Evolutionary conservation across 2,888 invertebrate species (phyloP).

Genomic region (Matsumyia berberina): DNA sequence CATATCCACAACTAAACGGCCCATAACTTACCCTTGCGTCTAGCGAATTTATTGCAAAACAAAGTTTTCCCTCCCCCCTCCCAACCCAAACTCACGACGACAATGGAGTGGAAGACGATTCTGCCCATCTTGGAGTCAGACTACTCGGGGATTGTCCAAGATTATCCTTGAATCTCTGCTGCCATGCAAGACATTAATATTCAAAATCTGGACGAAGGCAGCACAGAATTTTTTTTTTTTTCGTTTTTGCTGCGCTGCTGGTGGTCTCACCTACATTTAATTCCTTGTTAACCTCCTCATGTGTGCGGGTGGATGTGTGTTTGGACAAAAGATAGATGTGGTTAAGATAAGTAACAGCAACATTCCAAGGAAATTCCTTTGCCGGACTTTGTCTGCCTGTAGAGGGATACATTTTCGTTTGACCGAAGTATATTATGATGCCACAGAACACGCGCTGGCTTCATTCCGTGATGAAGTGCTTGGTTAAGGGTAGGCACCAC

Average conservation of each 20-base stretch:
- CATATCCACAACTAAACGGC: constrained; percentile 55
- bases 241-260: constrained; percentile 10
- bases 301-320: constrained; percentile 21
- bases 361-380: constrained; percentile 68
- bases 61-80: constrained; percentile 21
- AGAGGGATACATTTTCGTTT: constrained; percentile 54
- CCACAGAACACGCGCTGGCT: constrained; percentile 60
- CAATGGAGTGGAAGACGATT: constrained; percentile 1
- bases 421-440: constrained; percentile 64
- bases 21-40: constrained; percentile 56
- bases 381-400: constrained; percentile 34
- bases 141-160: constrained; percentile 52
- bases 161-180: constrained; percentile 58
- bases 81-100: not conserved
- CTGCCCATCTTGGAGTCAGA: constrained; percentile 26
- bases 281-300: constrained; percentile 58
- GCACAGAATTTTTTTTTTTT: constrained; percentile 28
- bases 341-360: constrained; percentile 61
- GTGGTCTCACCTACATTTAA: constrained; percentile 67
- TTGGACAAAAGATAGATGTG: constrained; percentile 58
- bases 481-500: constrained; percentile 29
- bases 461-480: constrained; percentile 59
- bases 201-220: constrained; percentile 65
- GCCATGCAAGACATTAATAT: constrained; percentile 61
- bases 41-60: constrained; percentile 48